phyloP scores from a whole-genome alignment of 2,113 vertebrate genomes.

The Fukomys damarensis region DNA sequence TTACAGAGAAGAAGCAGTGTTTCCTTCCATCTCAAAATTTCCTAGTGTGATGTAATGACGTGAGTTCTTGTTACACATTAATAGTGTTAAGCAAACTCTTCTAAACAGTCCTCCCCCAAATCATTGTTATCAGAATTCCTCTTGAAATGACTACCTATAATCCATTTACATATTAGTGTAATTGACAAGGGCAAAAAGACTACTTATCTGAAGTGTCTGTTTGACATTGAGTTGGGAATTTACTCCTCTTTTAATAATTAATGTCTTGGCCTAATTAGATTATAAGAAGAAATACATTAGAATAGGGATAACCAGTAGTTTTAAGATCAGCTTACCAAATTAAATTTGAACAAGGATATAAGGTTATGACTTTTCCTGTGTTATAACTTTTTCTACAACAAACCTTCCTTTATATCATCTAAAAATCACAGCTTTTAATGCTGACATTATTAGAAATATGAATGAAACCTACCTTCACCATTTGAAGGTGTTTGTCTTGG shows the following conservation, averaged over 20 bases:
- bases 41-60: conserved; percentile 55
- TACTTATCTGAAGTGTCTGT: not conserved
- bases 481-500: not conserved
- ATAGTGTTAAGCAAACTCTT: not conserved
- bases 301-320: not conserved
- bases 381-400: not conserved
- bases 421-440: not conserved
- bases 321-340: not conserved
- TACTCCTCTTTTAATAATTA: not conserved
- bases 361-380: not conserved
- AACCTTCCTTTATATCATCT: not conserved
- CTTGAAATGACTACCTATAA: not conserved
- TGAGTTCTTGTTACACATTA: conserved; percentile 62
- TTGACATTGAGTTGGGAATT: not conserved
- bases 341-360: not conserved
- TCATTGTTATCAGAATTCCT: not conserved
- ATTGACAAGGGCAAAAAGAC: not conserved
- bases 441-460: not conserved
- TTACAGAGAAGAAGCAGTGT: conserved; percentile 20
- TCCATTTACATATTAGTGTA: not conserved
- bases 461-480: not conserved
- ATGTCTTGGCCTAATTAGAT: not conserved
- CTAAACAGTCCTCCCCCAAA: not conserved
- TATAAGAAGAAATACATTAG: not conserved
- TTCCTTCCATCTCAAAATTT: conserved; percentile 66